Evolutionary conservation across 2,888 invertebrate genomes (phyloP), one percentile per base, ranked within the genome.

Genomic region (Yponomeuta evonymella): DNA sequence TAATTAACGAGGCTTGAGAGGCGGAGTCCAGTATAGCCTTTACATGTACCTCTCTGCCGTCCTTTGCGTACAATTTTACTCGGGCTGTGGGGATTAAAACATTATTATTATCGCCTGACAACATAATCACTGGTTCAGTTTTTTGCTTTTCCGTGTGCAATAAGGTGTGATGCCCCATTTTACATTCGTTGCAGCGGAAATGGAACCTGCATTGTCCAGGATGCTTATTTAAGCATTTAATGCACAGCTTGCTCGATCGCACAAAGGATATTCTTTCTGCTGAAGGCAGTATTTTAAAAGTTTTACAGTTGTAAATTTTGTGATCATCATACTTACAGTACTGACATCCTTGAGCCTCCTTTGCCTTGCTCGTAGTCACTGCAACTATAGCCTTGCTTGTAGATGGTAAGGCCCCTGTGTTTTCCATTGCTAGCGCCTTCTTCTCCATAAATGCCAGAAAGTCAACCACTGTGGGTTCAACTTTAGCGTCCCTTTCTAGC

Each of bases 41-140:
- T 3, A 71, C 63, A 29, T 36, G 62, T 5, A 63, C 51, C 62
- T 30, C 67, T 29, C 43, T 29, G n/a, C 51, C 66, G 23, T 70
- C 12, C n/a, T 51, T 62, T 2, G 48, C 68, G 12, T 48, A 10
- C 10, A 71, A 30, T 36, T 67, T 67, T 36, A 71, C 67, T 36
- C 62, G 48, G 15, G 43, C 67, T 11, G 67, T 71, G 4, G 71
- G 71, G 8, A 71, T 51, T 23, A 71, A 62, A 10, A 70, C 65
- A 43, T 65, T n/a, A 65, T 36, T 2, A 71, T 73, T 23, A 76
- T 74, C n/a, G 73, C 70, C 0, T 77, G 73, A 12, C 71, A 73
- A 2, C 69, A 72, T 1, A 76, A 77, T 4, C 71, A 51, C 48
- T 79, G 77, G 4, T 76, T 63, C 69, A 76, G 76, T 3, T 73